phyloP scores from a whole-genome alignment of 2,888 invertebrate species.

The Eilema depressum region DNA sequence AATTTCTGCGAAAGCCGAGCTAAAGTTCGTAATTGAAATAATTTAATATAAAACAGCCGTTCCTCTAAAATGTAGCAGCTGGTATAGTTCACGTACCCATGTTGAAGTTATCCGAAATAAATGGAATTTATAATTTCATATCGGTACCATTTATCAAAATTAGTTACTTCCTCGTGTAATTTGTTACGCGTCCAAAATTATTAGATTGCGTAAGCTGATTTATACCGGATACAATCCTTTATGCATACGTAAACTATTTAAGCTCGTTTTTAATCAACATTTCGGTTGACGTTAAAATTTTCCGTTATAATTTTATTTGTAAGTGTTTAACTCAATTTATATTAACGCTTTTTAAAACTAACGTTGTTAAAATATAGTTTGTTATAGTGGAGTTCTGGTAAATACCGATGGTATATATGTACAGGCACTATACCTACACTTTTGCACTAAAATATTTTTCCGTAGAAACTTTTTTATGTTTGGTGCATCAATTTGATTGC shows the following conservation, averaged over 20 bases:
- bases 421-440: neutral
- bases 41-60: slow-evolving; percentile 9
- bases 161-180: slow-evolving; percentile 7
- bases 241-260: slow-evolving; percentile 2
- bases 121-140: slow-evolving; percentile 1
- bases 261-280: neutral
- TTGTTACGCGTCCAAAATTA: neutral
- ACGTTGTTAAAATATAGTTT: neutral
- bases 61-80: neutral
- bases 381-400: too few species aligned
- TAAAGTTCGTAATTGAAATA: slow-evolving; percentile 8
- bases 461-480: neutral
- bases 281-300: neutral
- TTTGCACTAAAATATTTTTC: neutral
- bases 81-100: neutral
- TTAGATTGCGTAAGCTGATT: slow-evolving; percentile 11
- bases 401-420: neutral
- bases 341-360: neutral
- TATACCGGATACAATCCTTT: neutral
- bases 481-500: neutral
- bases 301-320: neutral
- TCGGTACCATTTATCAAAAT: slow-evolving; percentile 7
- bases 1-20: neutral
- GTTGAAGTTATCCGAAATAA: neutral
- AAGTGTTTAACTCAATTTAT: neutral